phyloP scores from a whole-genome alignment of 2,797 vertebrate species.

The Steatocranus sp. region DNA sequence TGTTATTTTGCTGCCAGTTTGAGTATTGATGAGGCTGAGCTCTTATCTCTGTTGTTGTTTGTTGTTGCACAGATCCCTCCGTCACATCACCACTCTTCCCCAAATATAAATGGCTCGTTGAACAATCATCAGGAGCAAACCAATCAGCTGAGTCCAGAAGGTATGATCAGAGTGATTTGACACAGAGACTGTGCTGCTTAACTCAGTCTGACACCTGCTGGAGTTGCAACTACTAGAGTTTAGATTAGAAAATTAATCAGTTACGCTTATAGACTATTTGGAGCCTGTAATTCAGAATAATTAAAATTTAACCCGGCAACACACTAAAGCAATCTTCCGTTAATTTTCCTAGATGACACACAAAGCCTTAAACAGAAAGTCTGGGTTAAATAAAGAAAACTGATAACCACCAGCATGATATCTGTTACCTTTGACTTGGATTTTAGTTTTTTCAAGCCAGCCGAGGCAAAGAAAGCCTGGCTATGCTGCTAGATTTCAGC shows the following conservation, averaged over 20 bases:
- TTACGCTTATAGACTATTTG: not conserved
- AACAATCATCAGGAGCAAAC: conserved; percentile 69
- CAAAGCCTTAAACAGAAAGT: not conserved
- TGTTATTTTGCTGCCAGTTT: not conserved
- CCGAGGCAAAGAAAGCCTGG: not conserved
- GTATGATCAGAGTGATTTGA: conserved; percentile 60
- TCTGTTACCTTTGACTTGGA: not conserved
- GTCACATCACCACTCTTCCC: conserved; percentile 75
- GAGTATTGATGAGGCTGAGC: not conserved
- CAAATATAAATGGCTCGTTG: conserved; percentile 82
- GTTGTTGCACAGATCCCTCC: conserved; percentile 74
- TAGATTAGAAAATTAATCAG: not conserved
- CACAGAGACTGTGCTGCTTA: not conserved
- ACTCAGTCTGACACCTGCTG: not conserved
- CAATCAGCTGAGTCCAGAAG: conserved; percentile 82
- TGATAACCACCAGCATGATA: not conserved
- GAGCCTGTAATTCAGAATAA: not conserved
- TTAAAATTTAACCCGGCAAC: not conserved
- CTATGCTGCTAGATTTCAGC: not conserved
- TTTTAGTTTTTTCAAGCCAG: not conserved
- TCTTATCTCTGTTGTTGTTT: not conserved
- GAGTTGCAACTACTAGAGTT: not conserved
- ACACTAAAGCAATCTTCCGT: not conserved
- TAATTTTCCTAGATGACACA: not conserved
- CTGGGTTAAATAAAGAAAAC: not conserved